Base-by-base conservation (phyloP, 2,797 vertebrate genomes). In the Lithobates pipiens region DNA sequence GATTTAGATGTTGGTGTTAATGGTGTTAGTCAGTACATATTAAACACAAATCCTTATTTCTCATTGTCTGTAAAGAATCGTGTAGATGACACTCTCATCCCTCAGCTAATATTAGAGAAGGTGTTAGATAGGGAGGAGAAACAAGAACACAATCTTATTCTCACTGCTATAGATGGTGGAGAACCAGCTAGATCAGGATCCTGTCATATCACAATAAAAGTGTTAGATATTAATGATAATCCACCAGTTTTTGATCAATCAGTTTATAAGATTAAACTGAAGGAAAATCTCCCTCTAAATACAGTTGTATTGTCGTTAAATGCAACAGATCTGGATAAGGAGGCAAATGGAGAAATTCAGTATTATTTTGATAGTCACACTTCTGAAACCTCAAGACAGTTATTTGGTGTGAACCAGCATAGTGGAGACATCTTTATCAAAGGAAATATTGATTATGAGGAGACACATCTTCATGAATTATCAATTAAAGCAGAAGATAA, bases 401-500 rank as follows among this genome's bases (percentile, higher is more conserved):
- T 89, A 3, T 92, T 93, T 86, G 32, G 76, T 9, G 76, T 93
- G 39, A 83, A 91, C 70, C 7, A 87, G 1, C 10, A 0, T 1
- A 91, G 89, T 0, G 92, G 92, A 0, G 91, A 91, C 7, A 89
- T 93, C 10, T 0, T 94, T 0, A 21, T 93, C 5, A 76, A 25
- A 10, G 89, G 87, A 0, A 34, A 65, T 1, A 67, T 93, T 25
- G 93, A 94, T 87, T 93, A 89, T 68, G 93, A 93, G 39, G 86
- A 4, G 0, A 61, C 39, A 0, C 86, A 89, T 9, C 89, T 88
- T 0, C 88, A 89, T 84, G 87, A 85, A 84, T 83, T 93, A 25
- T 70, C 44, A 11, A 18, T 84, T 6, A 95, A 95, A 93, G 97
- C 96, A 82, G 94, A 95, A 44, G 98, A 99, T 0, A 93, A 95